Base-by-base conservation (phyloP, 2,113 vertebrate genomes). In the Neolamprologus caudopunctatus region DNA sequence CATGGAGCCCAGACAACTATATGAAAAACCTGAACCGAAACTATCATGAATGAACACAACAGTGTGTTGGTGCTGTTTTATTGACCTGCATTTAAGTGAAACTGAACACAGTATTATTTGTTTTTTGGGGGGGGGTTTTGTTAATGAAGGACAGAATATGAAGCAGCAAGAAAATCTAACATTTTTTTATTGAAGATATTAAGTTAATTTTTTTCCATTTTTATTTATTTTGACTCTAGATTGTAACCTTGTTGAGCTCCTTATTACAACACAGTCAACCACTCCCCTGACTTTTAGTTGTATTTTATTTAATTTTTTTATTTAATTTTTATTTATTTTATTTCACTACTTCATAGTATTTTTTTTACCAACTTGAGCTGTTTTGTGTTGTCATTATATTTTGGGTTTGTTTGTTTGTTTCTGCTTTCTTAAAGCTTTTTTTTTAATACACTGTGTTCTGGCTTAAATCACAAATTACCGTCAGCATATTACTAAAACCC, bases 11-110 rank as follows among this genome's bases (percentile, higher is more conserved):
- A 63, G 31, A 63, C 9, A 35, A 35, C 31, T 35, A 35, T 19
- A 63, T 35, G 17, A 63, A 63, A 1, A 1, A 35, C 31, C 9
- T 63, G 58, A 7, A 63, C 31, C 4, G 6, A 19, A 63, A 63
- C 3, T n/a, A 4, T 63, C 58, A 35, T 63, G 31, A 63, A 63
- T 7, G 17, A 63, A 35, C 9, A 63, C 0, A 0, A n/a, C 9
- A 63, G 6, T 35, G 4, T 35, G 31, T 35, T 63, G 58, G 31
- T 63, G 17, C 31, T 2, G 4, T 63, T 63, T 63, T 63, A 63
- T 33, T 63, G 58, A 2, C 58, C 58, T 33, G 16, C 58, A 63
- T 63, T 63, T 63, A n/a, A 11, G 58, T 63, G 31, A n/a, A 63
- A 63, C 31, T 35, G 31, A 63, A n/a, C 58, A 63, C 9, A 10